Conservation (phyloP, 2,888 invertebrate species). For the Nemotelus nigrinus region DNA sequence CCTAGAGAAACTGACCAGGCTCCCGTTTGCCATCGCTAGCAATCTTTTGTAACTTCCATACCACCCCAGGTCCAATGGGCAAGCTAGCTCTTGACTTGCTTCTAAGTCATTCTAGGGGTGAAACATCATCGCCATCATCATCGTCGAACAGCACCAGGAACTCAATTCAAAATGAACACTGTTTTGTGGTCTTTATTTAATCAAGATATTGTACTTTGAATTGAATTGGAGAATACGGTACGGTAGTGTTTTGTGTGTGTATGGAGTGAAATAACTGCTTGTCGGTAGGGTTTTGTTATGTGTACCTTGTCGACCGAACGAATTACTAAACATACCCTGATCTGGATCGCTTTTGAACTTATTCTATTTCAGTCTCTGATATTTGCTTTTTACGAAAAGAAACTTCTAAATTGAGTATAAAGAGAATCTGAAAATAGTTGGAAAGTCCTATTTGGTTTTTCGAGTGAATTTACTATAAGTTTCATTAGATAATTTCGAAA, state of each 20-base stretch:
- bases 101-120: neutral
- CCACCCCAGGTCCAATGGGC: too few relatives aligned
- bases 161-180: conserved; percentile 51
- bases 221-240: neutral
- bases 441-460: conserved; percentile 7
- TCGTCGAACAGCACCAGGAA: neutral
- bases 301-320: neutral
- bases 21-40: too few relatives aligned
- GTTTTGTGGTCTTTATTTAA: conserved; percentile 51
- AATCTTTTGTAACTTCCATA: too few relatives aligned
- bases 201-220: conserved; percentile 40
- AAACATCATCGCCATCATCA: neutral
- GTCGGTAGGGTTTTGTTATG: conserved; percentile 12
- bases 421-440: conserved; percentile 22
- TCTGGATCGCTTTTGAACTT: neutral
- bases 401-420: neutral
- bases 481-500: neutral
- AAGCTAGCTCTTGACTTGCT: neutral
- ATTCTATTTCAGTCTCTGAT: neutral
- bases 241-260: neutral
- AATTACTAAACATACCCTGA: neutral
- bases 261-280: neutral
- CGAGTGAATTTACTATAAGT: neutral
- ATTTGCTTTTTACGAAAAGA: conserved; percentile 39
- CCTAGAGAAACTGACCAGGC: neutral